Percentiles rank a stretch among this genome's conserved stretches.
Conservation (phyloP, 2,113 vertebrate species). For the Serilophus lunatus region DNA sequence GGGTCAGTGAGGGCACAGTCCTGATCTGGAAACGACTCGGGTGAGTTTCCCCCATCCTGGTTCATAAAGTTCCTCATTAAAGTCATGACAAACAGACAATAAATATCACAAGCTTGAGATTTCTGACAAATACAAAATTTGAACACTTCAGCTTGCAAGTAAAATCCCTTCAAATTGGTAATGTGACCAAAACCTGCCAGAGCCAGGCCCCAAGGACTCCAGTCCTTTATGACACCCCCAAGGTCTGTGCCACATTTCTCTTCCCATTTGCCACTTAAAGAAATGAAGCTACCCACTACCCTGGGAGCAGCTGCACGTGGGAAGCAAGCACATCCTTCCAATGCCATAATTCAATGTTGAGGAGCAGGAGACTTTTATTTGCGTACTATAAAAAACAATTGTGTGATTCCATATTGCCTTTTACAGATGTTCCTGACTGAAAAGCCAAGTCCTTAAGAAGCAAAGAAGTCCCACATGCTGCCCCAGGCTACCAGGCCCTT, state of each 20-base stretch:
- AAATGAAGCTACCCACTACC: background rate
- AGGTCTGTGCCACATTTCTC: fast-evolving
- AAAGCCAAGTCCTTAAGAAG: background rate
- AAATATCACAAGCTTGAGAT: background rate
- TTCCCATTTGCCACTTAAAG: background rate
- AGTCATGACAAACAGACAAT: background rate
- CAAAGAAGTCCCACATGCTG: background rate
- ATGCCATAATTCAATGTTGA: background rate
- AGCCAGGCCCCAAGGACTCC: background rate
- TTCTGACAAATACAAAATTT: background rate
- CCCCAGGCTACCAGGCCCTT: background rate
- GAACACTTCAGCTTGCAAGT: background rate
- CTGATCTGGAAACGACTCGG: background rate
- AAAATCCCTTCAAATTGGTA: background rate
- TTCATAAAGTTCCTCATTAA: background rate
- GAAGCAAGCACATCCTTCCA: background rate
- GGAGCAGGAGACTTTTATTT: background rate
- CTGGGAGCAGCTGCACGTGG: background rate
- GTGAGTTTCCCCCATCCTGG: background rate
- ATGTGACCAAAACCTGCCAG: background rate
- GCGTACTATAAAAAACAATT: background rate
- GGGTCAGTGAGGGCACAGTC: background rate
- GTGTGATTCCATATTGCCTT: background rate
- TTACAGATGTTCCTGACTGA: background rate
- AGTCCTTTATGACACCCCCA: background rate